These are phyloP conservation scores for Volucella bombylans DNA, from an alignment of 2,888 invertebrate genomes.

Conservation along the genomic window DNA sequence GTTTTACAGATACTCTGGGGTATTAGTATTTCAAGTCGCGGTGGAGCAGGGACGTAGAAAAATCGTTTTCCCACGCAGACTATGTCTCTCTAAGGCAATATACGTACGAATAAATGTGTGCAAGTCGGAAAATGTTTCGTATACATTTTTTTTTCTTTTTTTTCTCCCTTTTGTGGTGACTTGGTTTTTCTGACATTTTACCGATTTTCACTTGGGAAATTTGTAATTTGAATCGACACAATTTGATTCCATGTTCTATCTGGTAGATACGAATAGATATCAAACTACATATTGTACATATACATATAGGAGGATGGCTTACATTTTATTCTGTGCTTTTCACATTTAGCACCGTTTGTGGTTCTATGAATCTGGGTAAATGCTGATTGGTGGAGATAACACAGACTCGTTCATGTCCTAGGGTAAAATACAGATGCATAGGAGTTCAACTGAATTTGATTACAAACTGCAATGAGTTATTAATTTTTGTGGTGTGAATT, in stretches of 20 bases:
- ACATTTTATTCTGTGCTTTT: background rate
- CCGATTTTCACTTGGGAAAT: slow-evolving; percentile 63
- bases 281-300: no score
- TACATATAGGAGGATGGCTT: no score
- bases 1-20: slow-evolving; percentile 42
- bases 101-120: slow-evolving; percentile 11
- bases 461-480: slow-evolving; percentile 23
- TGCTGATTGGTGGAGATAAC: slow-evolving; percentile 15
- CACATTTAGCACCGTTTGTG: slow-evolving; percentile 8
- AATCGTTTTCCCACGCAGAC: slow-evolving; percentile 67
- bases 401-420: background rate
- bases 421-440: slow-evolving; percentile 25
- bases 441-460: slow-evolving; percentile 38
- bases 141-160: slow-evolving; percentile 11
- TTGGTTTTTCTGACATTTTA: slow-evolving; percentile 56
- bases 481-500: slow-evolving; percentile 2
- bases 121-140: slow-evolving; percentile 38
- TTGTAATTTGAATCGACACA: slow-evolving; percentile 68
- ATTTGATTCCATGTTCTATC: slow-evolving; percentile 47
- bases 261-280: slow-evolving; percentile 19
- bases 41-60: slow-evolving; percentile 20
- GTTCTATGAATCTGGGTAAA: slow-evolving; percentile 31
- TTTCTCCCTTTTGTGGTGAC: slow-evolving; percentile 33
- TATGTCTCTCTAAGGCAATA: slow-evolving; percentile 47
- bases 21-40: slow-evolving; percentile 41